Evolutionary conservation across 2,888 invertebrate genomes (phyloP).

Genomic region (Gryllus longicercus): DNA sequence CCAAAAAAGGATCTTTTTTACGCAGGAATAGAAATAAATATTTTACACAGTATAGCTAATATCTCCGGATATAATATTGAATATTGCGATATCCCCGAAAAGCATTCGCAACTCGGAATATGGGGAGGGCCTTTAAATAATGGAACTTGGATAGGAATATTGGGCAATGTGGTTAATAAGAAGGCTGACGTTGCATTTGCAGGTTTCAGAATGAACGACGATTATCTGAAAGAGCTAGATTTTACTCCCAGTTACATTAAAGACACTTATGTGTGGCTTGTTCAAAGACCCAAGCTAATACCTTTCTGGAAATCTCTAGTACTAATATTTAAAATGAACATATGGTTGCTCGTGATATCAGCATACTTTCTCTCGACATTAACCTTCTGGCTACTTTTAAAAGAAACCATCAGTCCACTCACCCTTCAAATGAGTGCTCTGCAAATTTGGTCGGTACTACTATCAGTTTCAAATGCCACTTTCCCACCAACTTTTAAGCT

Average conservation of each 20-base stretch:
- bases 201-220: slow-evolving; percentile 3
- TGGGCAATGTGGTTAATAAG: neutral
- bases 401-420: neutral
- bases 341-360: neutral
- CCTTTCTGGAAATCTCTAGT: neutral
- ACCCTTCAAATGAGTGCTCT: neutral
- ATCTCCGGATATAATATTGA: neutral
- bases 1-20: neutral
- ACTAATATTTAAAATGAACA: slow-evolving; percentile 1
- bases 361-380: neutral
- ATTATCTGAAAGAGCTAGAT: neutral
- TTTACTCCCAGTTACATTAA: slow-evolving; percentile 20
- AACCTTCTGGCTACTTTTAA: neutral
- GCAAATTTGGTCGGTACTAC: neutral
- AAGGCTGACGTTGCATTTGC: slow-evolving; percentile 23
- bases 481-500: neutral
- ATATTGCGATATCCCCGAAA: neutral
- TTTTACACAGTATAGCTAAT: neutral
- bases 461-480: neutral
- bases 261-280: neutral
- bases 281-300: neutral
- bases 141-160: neutral
- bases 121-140: neutral
- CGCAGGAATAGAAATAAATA: neutral
- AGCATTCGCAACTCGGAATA: neutral